Evolutionary conservation across 1,140 invertebrate genomes (phyloP).

Genomic region (Chrysomallon squamiferum): DNA sequence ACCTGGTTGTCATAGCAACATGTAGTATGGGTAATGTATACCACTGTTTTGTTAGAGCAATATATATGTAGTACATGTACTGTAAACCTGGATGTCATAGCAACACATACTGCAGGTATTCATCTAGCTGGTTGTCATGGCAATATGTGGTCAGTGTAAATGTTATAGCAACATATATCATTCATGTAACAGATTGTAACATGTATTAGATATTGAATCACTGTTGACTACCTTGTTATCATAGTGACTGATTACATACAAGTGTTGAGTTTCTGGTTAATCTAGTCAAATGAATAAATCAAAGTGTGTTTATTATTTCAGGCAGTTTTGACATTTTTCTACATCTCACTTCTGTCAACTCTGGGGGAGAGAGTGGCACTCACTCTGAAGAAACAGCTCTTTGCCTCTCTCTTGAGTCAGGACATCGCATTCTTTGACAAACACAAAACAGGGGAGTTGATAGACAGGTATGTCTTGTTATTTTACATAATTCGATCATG

Average conservation of each 20-base stretch:
- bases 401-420: conserved; percentile 83
- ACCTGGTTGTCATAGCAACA: background rate
- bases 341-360: conserved; percentile 84
- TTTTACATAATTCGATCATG: too few species aligned
- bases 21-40: background rate
- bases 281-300: too few species aligned
- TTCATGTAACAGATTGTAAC: too few species aligned
- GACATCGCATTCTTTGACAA: conserved; percentile 91
- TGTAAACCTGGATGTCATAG: too few species aligned
- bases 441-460: conserved; percentile 88
- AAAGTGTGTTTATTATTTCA: conserved; percentile 68
- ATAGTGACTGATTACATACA: too few species aligned
- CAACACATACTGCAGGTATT: too few species aligned
- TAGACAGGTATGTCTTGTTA: conserved; percentile 73
- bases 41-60: background rate
- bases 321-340: conserved; percentile 86
- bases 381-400: conserved; percentile 81
- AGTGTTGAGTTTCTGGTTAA: too few species aligned
- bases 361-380: conserved; percentile 87
- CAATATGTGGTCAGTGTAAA: too few species aligned
- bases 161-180: too few species aligned
- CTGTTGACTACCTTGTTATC: too few species aligned
- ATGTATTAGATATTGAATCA: too few species aligned
- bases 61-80: background rate
- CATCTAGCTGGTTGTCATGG: too few species aligned